Conservation (phyloP, 2,888 invertebrate species). For the Lepidocyrtinus sp. region DNA sequence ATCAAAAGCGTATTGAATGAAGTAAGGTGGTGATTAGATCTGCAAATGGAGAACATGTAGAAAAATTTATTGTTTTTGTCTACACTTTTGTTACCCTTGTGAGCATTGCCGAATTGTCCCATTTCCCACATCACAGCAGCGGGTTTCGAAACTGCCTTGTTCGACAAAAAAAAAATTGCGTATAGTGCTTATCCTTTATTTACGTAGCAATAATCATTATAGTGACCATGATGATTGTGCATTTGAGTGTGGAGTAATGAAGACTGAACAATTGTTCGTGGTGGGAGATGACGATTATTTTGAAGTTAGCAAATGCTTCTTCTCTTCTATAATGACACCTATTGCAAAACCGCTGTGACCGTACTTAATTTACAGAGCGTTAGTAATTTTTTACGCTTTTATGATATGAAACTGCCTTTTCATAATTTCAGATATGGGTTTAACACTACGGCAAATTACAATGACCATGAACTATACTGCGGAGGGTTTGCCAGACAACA, state of each 20-base stretch:
- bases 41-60: too few species aligned
- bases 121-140: not conserved
- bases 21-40: too few species aligned
- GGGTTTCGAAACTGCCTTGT: not conserved
- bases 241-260: not conserved
- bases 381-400: not conserved
- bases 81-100: too few species aligned
- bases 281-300: not conserved
- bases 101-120: not conserved
- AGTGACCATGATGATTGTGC: not conserved
- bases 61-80: too few species aligned
- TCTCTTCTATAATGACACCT: constrained; percentile 37
- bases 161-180: not conserved
- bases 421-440: constrained; percentile 79
- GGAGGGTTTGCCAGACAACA: constrained; percentile 90
- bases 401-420: not conserved
- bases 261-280: constrained; percentile 10
- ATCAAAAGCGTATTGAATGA: too few species aligned
- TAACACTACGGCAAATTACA: constrained; percentile 89
- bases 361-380: constrained; percentile 44
- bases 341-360: constrained; percentile 48
- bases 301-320: constrained; percentile 39
- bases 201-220: not conserved
- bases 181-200: not conserved
- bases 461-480: constrained; percentile 90